Evolutionary conservation across 1,140 invertebrate genomes (phyloP).

Genomic region (Drosophila takahashii): DNA sequence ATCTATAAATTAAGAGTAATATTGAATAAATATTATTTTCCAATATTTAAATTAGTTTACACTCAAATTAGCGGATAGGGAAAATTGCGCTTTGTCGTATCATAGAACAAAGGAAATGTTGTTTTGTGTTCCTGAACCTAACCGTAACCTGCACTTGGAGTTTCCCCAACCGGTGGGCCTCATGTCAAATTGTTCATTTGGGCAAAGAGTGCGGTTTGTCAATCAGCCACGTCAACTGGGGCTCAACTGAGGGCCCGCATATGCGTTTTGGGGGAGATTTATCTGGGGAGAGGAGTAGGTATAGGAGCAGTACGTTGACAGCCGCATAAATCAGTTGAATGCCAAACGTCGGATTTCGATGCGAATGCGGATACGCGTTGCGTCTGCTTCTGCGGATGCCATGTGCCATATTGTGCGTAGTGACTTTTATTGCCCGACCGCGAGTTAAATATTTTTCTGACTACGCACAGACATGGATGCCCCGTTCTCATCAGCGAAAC

Average conservation of each 20-base stretch:
- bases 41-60: too few species aligned
- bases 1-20: too few species aligned
- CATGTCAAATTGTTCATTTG: conserved; percentile 75
- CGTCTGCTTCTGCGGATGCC: conserved; percentile 3
- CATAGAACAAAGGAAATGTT: conserved; percentile 11
- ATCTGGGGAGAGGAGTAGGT: conserved; percentile 4
- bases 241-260: conserved; percentile 27
- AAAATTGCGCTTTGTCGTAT: too few species aligned
- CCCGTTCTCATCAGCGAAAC: conserved; percentile 14
- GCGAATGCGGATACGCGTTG: conserved; percentile 15
- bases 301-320: conserved; percentile 46
- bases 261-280: conserved; percentile 9
- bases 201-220: conserved; percentile 75
- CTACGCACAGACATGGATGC: conserved; percentile 43
- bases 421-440: conserved; percentile 59
- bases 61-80: too few species aligned
- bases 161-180: conserved; percentile 33
- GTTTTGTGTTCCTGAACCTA: conserved; percentile 8
- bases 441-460: conserved; percentile 62
- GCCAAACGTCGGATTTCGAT: conserved; percentile 48
- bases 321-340: conserved; percentile 73
- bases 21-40: too few species aligned
- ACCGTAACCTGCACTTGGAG: background rate
- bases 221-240: conserved; percentile 60
- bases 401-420: conserved; percentile 49